A percentile compares a stretch with the other conserved stretches of the same genome.
Evolutionary conservation across 2,113 vertebrate genomes (phyloP).

Genomic region (Cinclus mexicanus): DNA sequence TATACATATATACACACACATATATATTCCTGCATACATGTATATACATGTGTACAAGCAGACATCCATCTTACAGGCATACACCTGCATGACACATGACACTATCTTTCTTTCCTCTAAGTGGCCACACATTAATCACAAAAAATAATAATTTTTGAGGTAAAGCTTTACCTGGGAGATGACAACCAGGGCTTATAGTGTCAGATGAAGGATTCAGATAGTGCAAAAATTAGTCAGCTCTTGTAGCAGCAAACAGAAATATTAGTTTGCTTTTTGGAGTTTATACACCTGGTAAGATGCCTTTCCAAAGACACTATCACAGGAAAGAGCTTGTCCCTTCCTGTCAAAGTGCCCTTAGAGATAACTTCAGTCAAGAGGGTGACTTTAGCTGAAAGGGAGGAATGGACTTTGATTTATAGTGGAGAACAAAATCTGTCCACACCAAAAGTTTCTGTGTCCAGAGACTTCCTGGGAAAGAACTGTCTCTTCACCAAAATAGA

Average conservation of each 20-base stretch:
- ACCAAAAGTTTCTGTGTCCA: neutral
- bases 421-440: neutral
- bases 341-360: neutral
- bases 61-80: neutral
- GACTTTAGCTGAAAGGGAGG: neutral
- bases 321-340: neutral
- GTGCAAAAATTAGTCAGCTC: neutral
- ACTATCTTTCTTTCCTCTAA: neutral
- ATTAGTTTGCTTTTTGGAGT: neutral
- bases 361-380: neutral
- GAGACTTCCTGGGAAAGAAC: neutral
- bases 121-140: neutral
- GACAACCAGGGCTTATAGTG: neutral
- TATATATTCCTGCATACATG: neutral
- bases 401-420: neutral
- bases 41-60: neutral
- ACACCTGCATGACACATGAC: neutral
- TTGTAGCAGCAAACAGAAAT: neutral
- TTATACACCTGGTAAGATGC: neutral
- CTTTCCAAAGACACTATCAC: neutral
- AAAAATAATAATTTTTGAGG: neutral
- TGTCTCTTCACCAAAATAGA: neutral
- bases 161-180: neutral
- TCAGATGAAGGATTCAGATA: neutral
- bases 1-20: neutral